Base-by-base conservation (phyloP, 1,140 invertebrate genomes). In the Drosophila rufa region DNA sequence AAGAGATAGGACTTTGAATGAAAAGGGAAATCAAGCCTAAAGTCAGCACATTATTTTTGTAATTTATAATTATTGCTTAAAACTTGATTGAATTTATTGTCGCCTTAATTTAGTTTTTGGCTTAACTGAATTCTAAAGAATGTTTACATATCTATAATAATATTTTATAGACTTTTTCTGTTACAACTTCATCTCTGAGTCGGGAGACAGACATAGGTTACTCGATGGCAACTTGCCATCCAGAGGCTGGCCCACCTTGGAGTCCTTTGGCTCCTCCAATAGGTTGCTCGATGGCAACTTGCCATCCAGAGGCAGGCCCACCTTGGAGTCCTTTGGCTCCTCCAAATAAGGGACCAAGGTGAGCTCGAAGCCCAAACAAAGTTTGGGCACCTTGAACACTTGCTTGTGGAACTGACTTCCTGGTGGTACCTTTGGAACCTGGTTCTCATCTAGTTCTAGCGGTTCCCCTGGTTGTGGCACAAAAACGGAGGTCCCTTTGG, bases 351-450 rank as follows among this genome's bases (percentile, higher is more conserved):
- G 2, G 2, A 4, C 40, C 2, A 67, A 15, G 8, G 12, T 9
- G 4, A 70, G 30, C 12, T 67, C 22, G 22, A 70, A 70, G 14
- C 25, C 48, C 3, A 70, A 46, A 17, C 11, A 30, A 14, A 68
- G n/a, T 11, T 8, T 38, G 62, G 67, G 67, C 12, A 70, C 30
- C 19, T 53, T 7, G 14, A 67, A 55, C 6, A 22, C 7, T n/a
- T 67, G 48, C 40, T 22, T 6, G 30, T 19, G 12, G 22, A 22
- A 53, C 17, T 45, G 27, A 43, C 0, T 12, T 11, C 15, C 5
- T 11, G 3, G 15, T 25, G 9, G 33, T 36, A 3, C 33, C 9
- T 3, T 36, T 36, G 33, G 11, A 2, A 36, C 33, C 12, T 9
- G 27, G 9, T 17, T 14, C 14, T 33, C 5, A 6, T n/a, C 6